A percentile compares a stretch with the other conserved stretches of the same genome.
These are phyloP conservation scores for Scaptomyza reducta DNA, from an alignment of 2,888 invertebrate genomes.

Conservation along the genomic window DNA sequence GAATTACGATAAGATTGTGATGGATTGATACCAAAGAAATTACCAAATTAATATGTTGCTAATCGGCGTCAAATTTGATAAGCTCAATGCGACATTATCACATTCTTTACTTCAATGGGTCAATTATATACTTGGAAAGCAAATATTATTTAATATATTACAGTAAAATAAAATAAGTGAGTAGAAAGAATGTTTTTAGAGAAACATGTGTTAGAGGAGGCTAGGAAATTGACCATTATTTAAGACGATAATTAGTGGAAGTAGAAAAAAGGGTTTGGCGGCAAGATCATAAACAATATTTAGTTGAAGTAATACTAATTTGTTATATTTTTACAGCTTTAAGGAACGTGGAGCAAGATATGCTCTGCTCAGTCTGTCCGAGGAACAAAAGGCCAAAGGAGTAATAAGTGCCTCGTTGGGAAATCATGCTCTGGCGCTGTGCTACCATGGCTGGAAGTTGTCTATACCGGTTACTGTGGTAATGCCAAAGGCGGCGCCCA, in stretches of 20 bases:
- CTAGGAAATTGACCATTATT: neutral
- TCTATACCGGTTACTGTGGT: conserved; percentile 92
- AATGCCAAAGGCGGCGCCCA: conserved; percentile 97
- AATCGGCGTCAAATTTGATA: conserved; percentile 32
- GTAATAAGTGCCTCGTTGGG: conserved; percentile 97
- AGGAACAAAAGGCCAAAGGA: conserved; percentile 89
- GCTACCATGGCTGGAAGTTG: conserved; percentile 91
- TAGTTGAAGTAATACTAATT: neutral
- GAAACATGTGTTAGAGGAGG: too few species aligned
- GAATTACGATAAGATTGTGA: conserved; percentile 30
- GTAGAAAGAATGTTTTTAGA: too few species aligned
- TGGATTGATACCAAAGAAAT: conserved; percentile 19
- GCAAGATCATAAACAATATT: neutral
- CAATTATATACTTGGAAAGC: too few species aligned
- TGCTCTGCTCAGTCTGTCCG: conserved; percentile 90
- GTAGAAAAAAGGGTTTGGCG: neutral
- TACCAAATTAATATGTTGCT: conserved; percentile 47
- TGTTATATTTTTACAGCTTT: conserved; percentile 87
- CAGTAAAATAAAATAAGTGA: neutral
- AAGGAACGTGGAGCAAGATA: conserved; percentile 97
- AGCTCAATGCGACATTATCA: neutral
- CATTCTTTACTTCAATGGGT: neutral
- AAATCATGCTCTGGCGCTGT: conserved; percentile 94
- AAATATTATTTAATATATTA: too few species aligned
- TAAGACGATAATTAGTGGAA: neutral